Evolutionary conservation across 2,113 vertebrate genomes (phyloP).

Genomic region (Lagopus muta): DNA sequence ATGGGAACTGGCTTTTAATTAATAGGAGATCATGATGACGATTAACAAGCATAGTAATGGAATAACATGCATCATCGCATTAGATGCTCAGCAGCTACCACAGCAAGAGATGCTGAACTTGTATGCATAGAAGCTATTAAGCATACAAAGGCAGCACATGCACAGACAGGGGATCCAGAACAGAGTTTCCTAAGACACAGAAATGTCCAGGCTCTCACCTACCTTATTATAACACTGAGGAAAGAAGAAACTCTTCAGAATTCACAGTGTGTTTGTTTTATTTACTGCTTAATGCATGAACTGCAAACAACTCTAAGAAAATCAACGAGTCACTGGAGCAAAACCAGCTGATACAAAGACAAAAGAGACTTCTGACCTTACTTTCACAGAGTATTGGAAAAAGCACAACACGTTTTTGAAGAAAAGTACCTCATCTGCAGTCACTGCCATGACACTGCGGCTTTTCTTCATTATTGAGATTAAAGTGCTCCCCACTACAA

Average conservation of each 20-base stretch:
- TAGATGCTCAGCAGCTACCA: neutral
- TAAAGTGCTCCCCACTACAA: neutral
- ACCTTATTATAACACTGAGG: neutral
- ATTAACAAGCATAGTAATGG: neutral
- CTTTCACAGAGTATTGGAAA: neutral
- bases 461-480: constrained; percentile 90
- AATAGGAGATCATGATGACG: neutral
- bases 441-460: constrained; percentile 87
- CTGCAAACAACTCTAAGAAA: neutral
- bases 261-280: rapidly evolving
- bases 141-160: rapidly evolving
- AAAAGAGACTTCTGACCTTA: neutral
- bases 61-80: neutral
- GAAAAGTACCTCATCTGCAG: constrained; percentile 84
- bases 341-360: neutral
- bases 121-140: neutral
- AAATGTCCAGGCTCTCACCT: neutral
- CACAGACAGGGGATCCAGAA: neutral
- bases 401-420: neutral
- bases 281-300: neutral
- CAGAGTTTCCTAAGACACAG: neutral
- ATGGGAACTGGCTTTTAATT: neutral
- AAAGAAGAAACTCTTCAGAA: neutral
- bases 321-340: neutral
- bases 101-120: neutral